Conservation (phyloP, 2,797 vertebrate species). For the Microctenopoma stevenorrisi region DNA sequence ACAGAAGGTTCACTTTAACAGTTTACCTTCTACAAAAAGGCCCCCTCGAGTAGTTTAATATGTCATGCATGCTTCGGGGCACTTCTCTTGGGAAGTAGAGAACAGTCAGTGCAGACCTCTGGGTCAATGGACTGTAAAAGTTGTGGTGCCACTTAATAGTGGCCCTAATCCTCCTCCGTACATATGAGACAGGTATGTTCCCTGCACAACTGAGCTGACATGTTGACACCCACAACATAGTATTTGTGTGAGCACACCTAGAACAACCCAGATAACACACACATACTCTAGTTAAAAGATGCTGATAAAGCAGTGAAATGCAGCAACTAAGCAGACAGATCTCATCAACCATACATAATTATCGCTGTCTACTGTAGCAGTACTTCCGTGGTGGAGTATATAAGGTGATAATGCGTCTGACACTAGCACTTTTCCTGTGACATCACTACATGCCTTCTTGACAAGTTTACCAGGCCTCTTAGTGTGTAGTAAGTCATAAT, state of each 20-base stretch:
- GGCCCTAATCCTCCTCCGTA: neutral
- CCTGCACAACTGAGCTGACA: conserved; percentile 22
- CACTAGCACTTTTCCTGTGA: conserved; percentile 34
- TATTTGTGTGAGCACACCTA: conserved; percentile 42
- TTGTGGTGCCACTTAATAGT: conserved; percentile 7
- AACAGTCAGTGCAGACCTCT: conserved; percentile 28
- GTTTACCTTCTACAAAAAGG: conserved; percentile 7
- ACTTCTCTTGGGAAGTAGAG: conserved; percentile 23
- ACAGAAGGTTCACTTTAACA: conserved; percentile 2
- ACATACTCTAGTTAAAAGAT: conserved; percentile 4
- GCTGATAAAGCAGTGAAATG: conserved; percentile 7
- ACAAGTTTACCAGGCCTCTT: too few relatives aligned
- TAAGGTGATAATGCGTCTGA: conserved; percentile 30
- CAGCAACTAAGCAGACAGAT: neutral
- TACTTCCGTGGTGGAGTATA: neutral
- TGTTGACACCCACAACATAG: conserved; percentile 70
- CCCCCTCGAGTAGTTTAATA: conserved; percentile 25
- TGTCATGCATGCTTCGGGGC: conserved; percentile 33
- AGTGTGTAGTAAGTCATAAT: too few relatives aligned
- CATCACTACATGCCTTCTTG: conserved; percentile 26
- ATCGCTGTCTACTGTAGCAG: neutral
- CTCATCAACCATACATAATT: neutral
- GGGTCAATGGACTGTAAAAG: conserved; percentile 40
- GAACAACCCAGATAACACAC: neutral
- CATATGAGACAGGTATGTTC: conserved; percentile 12